Evolutionary conservation across 1,140 invertebrate species (phyloP), one percentile per base, ranked within the genome.

Genomic region (Cylas formicarius): DNA sequence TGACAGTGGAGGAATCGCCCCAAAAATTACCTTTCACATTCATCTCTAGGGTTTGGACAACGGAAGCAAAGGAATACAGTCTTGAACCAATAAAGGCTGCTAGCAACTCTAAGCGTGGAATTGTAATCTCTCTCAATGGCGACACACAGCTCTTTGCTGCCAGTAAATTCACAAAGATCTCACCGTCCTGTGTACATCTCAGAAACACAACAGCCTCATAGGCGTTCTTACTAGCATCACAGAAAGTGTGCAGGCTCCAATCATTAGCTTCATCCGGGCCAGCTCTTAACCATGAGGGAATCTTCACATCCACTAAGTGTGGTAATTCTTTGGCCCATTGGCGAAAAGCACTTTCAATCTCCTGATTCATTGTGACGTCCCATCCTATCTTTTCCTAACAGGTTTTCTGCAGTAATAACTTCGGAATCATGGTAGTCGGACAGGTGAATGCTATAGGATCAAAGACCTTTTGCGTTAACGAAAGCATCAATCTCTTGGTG

Each of bases 1-100:
- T 31, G 13, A 57, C 48, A 3, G 53, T 63, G 11, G 53, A 54
- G 1, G 61, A 60, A 32, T 55, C 50, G 17, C 16, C 35, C 50
- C 53, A 55, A 48, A 28, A 33, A 27, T 27, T 13, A 22, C 23
- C 16, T n/a, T 51, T 23, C 6, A 29, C 9, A 33, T n/a, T n/a
- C 3, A 17, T 19, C 16, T 34, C 24, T 26, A 11, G 13, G 9
- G 27, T 3, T 20, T 29, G 18, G n/a, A n/a, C n/a, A n/a, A n/a
- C n/a, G n/a, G n/a, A n/a, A n/a, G n/a, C n/a, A n/a, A n/a, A n/a
- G 11, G 13, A 20, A 16, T 48, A 40, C 17, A 43, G 34, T 31
- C 43, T 9, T 16, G 36, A 31, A 16, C 26, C 44, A 14, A 50
- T 34, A 3, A 23, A 23, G 14, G 48, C 45, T 4, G 41, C 48